Base-by-base conservation (phyloP, 1,140 invertebrate genomes). In the Ephestia elutella region DNA sequence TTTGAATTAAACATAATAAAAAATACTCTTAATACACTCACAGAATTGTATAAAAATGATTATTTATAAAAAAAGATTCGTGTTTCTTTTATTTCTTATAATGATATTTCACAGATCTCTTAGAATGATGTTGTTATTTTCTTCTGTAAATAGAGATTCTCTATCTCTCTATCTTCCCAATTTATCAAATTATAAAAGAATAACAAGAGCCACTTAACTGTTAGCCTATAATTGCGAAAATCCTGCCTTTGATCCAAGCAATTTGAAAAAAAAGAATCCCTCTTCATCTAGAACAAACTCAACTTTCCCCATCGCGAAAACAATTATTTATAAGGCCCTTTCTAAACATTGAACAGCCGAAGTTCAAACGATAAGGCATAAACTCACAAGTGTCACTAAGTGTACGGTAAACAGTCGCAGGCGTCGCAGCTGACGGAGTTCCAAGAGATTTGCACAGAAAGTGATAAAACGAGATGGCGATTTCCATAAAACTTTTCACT, bases 281-380 rank as follows among this genome's bases (percentile, higher is more conserved):
- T 25, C 21, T 25, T n/a, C n/a, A n/a, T n/a, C 21, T 3, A 35
- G 13, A 35, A 35, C 32, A 35, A 35, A 35, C 13, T 25, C 21
- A 2, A 25, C 32, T 44, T 17, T 15, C 38, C 13, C n/a, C 5
- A 8, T 10, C 7, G 10, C 38, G n/a, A 15, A 44, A 44, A n/a
- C 38, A 44, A 44, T 44, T 44, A 44, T 44, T 44, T 44, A 15
- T 44, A 44, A 44, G 38, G 38, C 38, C 38, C 13, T 44, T 44
- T 44, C 13, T 15, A 44, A 44, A 44, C 38, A 44, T 44, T 44
- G 38, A 3, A 5, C 5, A 44, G 13, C 15, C 38, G n/a, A 44
- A 44, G 38, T 44, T 44, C 38, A 44, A 44, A 44, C 38, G 38
- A 44, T 44, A 44, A 44, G 38, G 38, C 38, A 44, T 44, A 17